Evolutionary conservation across 2,113 vertebrate species (phyloP).

Genomic region (Canis aureus): DNA sequence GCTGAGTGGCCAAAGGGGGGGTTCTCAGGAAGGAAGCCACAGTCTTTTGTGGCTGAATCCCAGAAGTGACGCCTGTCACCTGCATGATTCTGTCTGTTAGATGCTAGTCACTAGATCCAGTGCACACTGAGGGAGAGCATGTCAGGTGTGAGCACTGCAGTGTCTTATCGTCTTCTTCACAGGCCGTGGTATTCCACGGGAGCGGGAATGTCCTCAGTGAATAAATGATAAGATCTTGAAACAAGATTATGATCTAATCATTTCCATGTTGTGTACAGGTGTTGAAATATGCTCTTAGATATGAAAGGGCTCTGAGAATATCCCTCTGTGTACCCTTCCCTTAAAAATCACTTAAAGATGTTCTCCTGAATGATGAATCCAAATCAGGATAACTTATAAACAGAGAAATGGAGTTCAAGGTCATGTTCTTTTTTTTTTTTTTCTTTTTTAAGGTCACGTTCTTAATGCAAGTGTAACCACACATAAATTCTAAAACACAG

Average conservation of each 20-base stretch:
- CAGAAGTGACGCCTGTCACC: background rate
- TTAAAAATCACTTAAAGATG: background rate
- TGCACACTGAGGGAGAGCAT: too few species aligned
- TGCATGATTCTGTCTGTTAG: fast-evolving
- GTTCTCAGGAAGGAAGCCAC: background rate
- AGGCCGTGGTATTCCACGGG: background rate
- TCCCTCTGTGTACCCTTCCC: fast-evolving
- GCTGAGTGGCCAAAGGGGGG: background rate
- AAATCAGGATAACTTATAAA: background rate
- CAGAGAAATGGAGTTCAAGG: background rate
- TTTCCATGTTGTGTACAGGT: background rate
- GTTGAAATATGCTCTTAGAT: background rate
- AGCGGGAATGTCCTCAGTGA: background rate
- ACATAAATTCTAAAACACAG: background rate
- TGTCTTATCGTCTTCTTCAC: fast-evolving
- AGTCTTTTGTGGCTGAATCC: too few species aligned
- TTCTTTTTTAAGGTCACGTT: too few species aligned
- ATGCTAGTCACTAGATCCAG: fast-evolving
- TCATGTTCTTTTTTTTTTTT: background rate
- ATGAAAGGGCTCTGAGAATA: background rate
- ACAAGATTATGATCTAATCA: background rate
- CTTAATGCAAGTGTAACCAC: background rate
- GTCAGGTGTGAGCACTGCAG: background rate
- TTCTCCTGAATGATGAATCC: background rate
- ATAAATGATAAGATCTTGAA: background rate